Base-by-base conservation (phyloP, 2,797 vertebrate species). In the Enteromius argenteus region DNA sequence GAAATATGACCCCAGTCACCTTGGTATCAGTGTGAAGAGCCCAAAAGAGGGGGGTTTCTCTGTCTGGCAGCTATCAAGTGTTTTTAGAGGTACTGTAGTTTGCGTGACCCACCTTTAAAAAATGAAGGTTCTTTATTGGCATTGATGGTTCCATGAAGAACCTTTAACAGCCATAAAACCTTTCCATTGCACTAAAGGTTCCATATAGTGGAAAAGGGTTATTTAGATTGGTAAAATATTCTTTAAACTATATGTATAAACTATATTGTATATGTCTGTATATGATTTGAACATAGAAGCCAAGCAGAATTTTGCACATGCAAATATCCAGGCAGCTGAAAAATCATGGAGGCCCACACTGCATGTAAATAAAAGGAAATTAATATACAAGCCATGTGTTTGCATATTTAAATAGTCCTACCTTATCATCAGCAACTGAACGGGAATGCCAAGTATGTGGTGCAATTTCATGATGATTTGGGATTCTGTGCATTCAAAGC, bases 1-100 rank as follows among this genome's bases (percentile, higher is more conserved):
- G 89, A 91, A 86, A 89, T 88, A 90, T 81, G 81, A 79, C 82
- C 84, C 42, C 80, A 83, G 85, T 87, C 71, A 27, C 66, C 66
- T 84, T 85, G 84, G 87, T 86, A 80, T 81, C 74, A 60, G 82
- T 85, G 80, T 88, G 78, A 85, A 81, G 80, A 81, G 81, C 39
- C 19, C 27, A 62, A 42, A 27, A 17, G 56, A 77, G 46, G 80
- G 67, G 49, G 49, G 49, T 71, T 62, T 85, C 42, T 56, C 49
- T 60, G 46, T 53, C 82, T 87, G 66, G 73, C 71, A 58, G 81
- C 62, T 13, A 58, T 81, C 66, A 78, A 62, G 62, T 62, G 42
- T 58, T 84, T 81, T 75, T 84, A 80, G 46, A 81, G 5, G 10
- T 42, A 39, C 39, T 86, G 67, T 77, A 69, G 44, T 85, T 79